phyloP scores from a whole-genome alignment of 2,113 vertebrate species.

The Tachycineta bicolor region DNA sequence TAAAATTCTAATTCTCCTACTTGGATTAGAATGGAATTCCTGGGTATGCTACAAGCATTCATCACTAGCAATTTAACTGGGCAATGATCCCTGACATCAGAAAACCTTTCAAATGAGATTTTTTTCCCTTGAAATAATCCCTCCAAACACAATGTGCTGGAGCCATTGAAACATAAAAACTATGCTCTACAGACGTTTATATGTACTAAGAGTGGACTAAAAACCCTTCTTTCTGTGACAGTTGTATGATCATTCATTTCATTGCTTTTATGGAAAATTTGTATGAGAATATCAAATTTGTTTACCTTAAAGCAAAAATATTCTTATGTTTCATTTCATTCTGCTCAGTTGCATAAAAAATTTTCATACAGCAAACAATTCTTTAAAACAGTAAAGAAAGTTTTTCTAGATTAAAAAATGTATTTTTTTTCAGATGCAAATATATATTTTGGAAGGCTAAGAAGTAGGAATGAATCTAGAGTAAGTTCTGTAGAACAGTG shows the following conservation, averaged over 20 bases:
- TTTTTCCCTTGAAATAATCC: neutral
- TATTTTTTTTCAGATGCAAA: neutral
- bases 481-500: neutral
- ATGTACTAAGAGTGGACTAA: neutral
- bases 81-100: neutral
- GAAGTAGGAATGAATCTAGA: neutral
- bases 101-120: neutral
- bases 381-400: neutral
- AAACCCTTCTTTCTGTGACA: neutral
- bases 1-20: neutral
- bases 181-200: neutral
- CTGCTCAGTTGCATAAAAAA: neutral
- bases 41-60: neutral
- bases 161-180: neutral
- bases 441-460: neutral
- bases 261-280: neutral
- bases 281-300: neutral
- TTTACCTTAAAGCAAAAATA: neutral
- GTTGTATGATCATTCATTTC: neutral
- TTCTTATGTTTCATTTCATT: neutral
- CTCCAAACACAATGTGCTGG: neutral
- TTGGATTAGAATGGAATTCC: neutral
- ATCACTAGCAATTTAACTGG: neutral
- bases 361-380: neutral
- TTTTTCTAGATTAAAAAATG: neutral